These are phyloP conservation scores for Protodeltote pygarga DNA, from an alignment of 2,888 invertebrate genomes.

Conservation along the genomic window DNA sequence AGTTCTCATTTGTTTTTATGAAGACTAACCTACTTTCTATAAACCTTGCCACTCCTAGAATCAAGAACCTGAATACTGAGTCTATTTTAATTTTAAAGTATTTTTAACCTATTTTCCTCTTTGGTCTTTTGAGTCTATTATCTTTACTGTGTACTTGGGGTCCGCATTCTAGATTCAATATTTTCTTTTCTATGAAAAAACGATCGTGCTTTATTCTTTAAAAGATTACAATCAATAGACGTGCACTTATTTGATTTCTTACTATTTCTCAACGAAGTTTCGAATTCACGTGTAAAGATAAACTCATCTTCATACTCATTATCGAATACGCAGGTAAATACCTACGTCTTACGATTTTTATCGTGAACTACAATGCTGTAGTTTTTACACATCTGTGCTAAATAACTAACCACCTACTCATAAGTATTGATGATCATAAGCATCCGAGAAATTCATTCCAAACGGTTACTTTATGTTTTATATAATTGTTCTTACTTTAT, in stretches of 20 bases:
- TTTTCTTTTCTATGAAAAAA: too few species aligned
- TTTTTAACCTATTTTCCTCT: neutral
- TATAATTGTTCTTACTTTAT: conserved; percentile 55
- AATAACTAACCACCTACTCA: conserved; percentile 20
- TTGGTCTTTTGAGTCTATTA: neutral
- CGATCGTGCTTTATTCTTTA: too few species aligned
- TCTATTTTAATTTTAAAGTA: neutral
- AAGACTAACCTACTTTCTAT: too few species aligned
- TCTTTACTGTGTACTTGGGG: neutral
- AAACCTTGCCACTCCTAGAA: too few species aligned
- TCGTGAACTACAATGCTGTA: conserved; percentile 8
- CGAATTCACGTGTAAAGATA: conserved; percentile 14
- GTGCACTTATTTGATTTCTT: conserved; percentile 3
- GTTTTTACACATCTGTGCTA: conserved; percentile 22
- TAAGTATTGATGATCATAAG: conserved; percentile 24
- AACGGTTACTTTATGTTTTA: conserved; percentile 46
- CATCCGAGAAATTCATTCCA: conserved; percentile 34
- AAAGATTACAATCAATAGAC: neutral
- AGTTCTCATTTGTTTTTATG: too few species aligned
- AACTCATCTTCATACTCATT: conserved; percentile 16
- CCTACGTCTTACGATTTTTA: conserved; percentile 1
- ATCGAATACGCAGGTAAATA: conserved; percentile 3
- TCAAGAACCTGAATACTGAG: too few species aligned
- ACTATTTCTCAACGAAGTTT: neutral
- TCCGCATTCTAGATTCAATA: neutral